Base-by-base conservation (phyloP, 2,888 invertebrate species). In the Falcaria lacertinaria region DNA sequence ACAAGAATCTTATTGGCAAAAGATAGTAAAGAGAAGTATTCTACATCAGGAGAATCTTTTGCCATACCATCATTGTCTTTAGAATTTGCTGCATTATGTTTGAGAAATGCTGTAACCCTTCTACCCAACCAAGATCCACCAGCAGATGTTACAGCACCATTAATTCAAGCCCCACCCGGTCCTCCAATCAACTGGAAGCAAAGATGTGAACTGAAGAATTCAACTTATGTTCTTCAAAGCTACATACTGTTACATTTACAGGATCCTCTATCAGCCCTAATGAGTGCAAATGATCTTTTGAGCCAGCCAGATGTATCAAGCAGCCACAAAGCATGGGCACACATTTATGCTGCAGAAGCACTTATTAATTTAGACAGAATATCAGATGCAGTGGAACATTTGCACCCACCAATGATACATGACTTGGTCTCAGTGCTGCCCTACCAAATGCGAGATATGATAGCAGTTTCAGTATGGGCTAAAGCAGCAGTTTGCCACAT, bases 321-420 rank as follows among this genome's bases (percentile, higher is more conserved):
- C 50, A 72, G 76, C 45, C 89, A 89, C 54, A 94, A 95, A 75
- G 91, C 96, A 57, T 89, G 98, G 63, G 97, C 94, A 0, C 95
- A 96, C 76, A 91, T 98, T 61, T 98, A 98, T 77, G 94, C 95
- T 40, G 97, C 97, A 0, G 97, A 98, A 83, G 94, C 97, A 17
- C 86, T 96, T 8, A 93, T 97, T 41, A 92, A 94, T 60, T 84
- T 96, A 69, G 96, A 97, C 69, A 92, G 93, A 80, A 93, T 96
- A 53, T 88, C 92, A 0, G 97, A 97, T 76, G 97, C 97, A 1
- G 91, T 96, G 8, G 93, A 95, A 44, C 94, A 96, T 79, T 87
- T 98, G 39, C 95, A 96, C 62, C 94, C 94, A 1, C 93, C 94
- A 39, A 92, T 93, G 76, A 91, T 95, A 37, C 88, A 89, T 58